A percentile compares a stretch with the other conserved stretches of the same genome.
phyloP scores from a whole-genome alignment of 2,888 invertebrate species.

The Ichneumon xanthorius region DNA sequence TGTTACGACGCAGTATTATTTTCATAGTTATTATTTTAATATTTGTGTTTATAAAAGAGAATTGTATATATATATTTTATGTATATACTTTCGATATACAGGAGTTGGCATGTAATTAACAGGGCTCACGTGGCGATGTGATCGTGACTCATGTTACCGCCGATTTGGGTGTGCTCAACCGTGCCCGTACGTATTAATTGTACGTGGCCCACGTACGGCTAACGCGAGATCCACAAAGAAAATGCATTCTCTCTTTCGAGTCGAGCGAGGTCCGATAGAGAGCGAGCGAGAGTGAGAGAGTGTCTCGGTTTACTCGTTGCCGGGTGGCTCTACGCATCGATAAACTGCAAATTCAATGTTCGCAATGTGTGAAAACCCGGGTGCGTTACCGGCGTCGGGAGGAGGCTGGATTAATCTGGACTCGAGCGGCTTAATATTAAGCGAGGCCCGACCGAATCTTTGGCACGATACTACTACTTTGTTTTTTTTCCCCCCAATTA shows the following conservation, averaged over 20 bases:
- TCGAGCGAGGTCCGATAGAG: slow-evolving; percentile 48
- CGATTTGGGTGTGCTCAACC: slow-evolving; percentile 48
- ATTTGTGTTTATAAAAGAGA: slow-evolving; percentile 42
- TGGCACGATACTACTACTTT: slow-evolving; percentile 61
- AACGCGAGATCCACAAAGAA: slow-evolving; percentile 51
- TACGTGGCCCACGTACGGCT: slow-evolving; percentile 27
- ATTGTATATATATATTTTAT: neutral
- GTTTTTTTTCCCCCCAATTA: slow-evolving; percentile 38
- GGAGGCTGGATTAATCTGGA: slow-evolving; percentile 61
- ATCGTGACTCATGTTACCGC: slow-evolving; percentile 64
- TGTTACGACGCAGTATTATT: slow-evolving; percentile 39
- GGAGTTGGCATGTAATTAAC: slow-evolving; percentile 51
- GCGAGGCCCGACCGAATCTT: slow-evolving; percentile 67
- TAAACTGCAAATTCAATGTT: slow-evolving; percentile 79
- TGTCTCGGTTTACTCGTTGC: slow-evolving; percentile 75
- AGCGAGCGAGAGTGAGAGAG: slow-evolving; percentile 20
- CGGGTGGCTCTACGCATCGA: slow-evolving; percentile 79
- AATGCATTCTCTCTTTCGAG: slow-evolving; percentile 52
- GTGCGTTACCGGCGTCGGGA: slow-evolving; percentile 49
- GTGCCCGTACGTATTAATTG: slow-evolving; percentile 37
- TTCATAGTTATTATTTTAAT: slow-evolving; percentile 27
- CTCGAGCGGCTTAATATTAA: slow-evolving; percentile 50
- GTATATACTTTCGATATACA: slow-evolving; percentile 55
- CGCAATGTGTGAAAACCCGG: slow-evolving; percentile 65
- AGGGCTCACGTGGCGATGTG: slow-evolving; percentile 52